Percentiles rank a stretch among this genome's conserved stretches.
phyloP scores from a whole-genome alignment of 2,113 vertebrate species.

The Microcebus ravelobensis region DNA sequence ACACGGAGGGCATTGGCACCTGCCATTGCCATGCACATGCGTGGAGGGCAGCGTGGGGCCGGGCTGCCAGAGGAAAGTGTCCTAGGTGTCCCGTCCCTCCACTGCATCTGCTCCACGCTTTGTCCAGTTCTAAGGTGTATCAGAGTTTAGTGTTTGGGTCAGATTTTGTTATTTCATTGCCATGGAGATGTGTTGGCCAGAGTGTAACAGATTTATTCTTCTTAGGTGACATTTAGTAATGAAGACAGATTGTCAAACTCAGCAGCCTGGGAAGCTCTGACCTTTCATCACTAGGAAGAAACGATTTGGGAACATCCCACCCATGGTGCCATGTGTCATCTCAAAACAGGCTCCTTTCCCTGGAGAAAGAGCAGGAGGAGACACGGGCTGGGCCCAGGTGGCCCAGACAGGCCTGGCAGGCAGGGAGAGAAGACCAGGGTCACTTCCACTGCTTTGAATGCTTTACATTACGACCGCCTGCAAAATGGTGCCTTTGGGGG shows the following conservation, averaged over 20 bases:
- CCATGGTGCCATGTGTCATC: neutral
- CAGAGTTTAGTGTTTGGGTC: constrained; percentile 51
- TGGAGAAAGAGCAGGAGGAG: neutral
- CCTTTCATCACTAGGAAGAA: constrained; percentile 25
- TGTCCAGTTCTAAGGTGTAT: neutral
- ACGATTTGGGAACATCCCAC: neutral
- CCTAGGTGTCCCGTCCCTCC: neutral
- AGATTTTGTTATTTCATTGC: constrained; percentile 48
- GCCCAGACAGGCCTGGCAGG: neutral
- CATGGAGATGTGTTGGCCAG: constrained; percentile 51
- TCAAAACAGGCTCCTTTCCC: neutral
- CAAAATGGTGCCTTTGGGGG: neutral
- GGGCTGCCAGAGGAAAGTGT: neutral
- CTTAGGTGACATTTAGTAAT: constrained; percentile 59
- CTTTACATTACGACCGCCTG: neutral
- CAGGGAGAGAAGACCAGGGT: neutral
- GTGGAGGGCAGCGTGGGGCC: neutral
- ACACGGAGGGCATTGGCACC: neutral
- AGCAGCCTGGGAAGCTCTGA: constrained; percentile 38
- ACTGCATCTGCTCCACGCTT: neutral
- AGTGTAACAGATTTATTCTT: constrained; percentile 71
- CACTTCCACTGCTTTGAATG: neutral
- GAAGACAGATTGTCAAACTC: constrained; percentile 67
- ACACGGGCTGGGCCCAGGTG: neutral
- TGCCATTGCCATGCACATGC: neutral